A percentile compares a stretch with the other conserved stretches of the same genome.
These are phyloP conservation scores for Nemotelus pantherinus DNA, from an alignment of 2,888 invertebrate species.

Conservation along the genomic window DNA sequence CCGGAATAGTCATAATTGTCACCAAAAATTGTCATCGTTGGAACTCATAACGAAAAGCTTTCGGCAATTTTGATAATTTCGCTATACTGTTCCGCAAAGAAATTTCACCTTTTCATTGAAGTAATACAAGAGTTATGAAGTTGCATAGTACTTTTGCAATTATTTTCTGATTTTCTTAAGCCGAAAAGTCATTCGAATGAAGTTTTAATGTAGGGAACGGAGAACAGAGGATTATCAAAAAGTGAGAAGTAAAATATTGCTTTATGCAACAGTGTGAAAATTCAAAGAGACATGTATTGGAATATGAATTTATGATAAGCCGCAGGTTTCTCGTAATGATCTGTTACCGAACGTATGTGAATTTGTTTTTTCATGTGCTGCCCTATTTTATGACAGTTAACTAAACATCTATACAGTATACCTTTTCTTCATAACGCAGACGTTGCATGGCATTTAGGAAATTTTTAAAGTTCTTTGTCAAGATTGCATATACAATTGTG, in stretches of 20 bases:
- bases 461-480: too few species aligned
- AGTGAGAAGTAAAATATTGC: not conserved
- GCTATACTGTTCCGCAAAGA: conserved; percentile 26
- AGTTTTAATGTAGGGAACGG: conserved; percentile 17
- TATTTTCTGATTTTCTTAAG: conserved; percentile 21
- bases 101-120: not conserved
- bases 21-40: conserved; percentile 35
- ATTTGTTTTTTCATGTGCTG: too few species aligned
- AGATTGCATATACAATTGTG: too few species aligned
- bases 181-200: conserved; percentile 16
- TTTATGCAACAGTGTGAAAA: too few species aligned
- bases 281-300: too few species aligned
- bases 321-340: too few species aligned
- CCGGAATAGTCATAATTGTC: conserved; percentile 33
- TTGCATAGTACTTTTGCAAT: conserved; percentile 24
- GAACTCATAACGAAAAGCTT: conserved; percentile 23
- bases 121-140: not conserved
- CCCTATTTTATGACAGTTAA: too few species aligned
- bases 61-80: conserved; percentile 43
- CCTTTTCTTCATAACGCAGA: too few species aligned
- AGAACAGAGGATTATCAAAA: not conserved
- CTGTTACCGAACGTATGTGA: too few species aligned
- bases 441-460: too few species aligned
- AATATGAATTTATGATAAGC: too few species aligned
- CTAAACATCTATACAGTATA: too few species aligned